Percentiles rank a stretch among this genome's conserved stretches.
phyloP scores from a whole-genome alignment of 2,797 vertebrate genomes.

The Falco berigora region DNA sequence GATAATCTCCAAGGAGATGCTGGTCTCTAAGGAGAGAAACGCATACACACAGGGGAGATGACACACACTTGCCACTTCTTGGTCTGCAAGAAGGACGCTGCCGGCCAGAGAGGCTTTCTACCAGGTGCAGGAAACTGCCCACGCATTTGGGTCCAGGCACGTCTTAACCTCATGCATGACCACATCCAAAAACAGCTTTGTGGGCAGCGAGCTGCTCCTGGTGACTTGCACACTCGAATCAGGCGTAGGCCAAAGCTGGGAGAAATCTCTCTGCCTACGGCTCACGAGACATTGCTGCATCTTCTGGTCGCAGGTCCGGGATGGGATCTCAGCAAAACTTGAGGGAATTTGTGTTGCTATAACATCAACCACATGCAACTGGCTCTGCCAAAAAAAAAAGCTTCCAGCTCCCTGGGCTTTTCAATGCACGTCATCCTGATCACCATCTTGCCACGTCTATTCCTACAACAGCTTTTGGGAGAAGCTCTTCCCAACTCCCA shows the following conservation, averaged over 20 bases:
- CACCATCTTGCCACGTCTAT: background rate
- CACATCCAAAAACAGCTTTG: constrained; percentile 18
- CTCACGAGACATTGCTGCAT: background rate
- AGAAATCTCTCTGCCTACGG: constrained; percentile 22
- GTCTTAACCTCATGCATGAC: constrained; percentile 30
- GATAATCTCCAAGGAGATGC: constrained; percentile 86
- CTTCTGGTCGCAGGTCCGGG: constrained; percentile 35
- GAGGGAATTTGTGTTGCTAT: constrained; percentile 3
- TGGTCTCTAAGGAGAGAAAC: constrained; percentile 83
- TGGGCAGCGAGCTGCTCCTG: constrained; percentile 59
- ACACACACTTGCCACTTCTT: background rate
- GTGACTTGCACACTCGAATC: constrained; percentile 30
- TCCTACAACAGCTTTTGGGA: background rate
- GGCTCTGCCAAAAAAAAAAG: background rate
- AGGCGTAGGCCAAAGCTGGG: constrained; percentile 3
- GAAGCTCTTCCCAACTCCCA: background rate
- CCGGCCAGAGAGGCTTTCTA: constrained; percentile 12
- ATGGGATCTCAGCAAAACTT: background rate
- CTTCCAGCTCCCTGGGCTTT: constrained; percentile 11
- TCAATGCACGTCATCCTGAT: background rate
- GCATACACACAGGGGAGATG: constrained; percentile 25
- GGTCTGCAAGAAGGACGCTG: background rate
- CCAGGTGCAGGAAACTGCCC: constrained; percentile 30
- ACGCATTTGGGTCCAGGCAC: constrained; percentile 14
- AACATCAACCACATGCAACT: background rate